Evolutionary conservation across 2,113 vertebrate genomes (phyloP), one percentile per base, ranked within the genome.

Genomic region (Pluvianellus socialis): DNA sequence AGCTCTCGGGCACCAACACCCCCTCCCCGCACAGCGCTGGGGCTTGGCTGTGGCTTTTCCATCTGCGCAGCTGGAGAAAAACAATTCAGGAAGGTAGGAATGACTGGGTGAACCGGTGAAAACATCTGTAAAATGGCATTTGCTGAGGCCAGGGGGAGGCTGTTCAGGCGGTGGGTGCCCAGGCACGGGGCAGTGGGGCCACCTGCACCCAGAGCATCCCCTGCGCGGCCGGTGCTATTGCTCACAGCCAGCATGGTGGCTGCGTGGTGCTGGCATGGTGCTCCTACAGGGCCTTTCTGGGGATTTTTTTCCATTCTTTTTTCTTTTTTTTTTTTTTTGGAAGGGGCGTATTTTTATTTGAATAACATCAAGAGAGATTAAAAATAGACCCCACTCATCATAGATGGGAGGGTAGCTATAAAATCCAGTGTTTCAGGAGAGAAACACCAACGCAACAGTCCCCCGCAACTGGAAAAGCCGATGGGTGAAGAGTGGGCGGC

Each of bases 181-280:
- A 24, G 62, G 44, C 3, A 13, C 15, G 3, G 10, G 65, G 58
- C 23, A 20, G 61, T 0, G 5, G 56, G 55, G 56, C 38, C 26
- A 2, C 7, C 12, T 12, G 42, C 32, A 24, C 20, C 77, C 16
- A 6, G 55, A 35, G 26, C 32, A 16, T 30, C 77, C 19, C 17
- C 58, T 18, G 22, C 0, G 0, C 38, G 38, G 7, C 63, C 2
- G 0, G 6, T 12, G 44, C 7, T 49, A 2, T 11, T 0, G 14
- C 63, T 58, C 0, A 1, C 18, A 16, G 38, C 38, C 38, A 38
- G 38, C 38, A 38, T 38, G 38, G 38, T 38, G 38, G 38, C 38
- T 38, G 45, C 1, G 1, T 28, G 77, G 32, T 40, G 35, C 62
- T 76, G 73, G 58, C 35, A 45, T 17, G 5, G 40, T 2, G 68